phyloP scores from a whole-genome alignment of 2,888 invertebrate genomes.

The Amphipyra berbera region DNA sequence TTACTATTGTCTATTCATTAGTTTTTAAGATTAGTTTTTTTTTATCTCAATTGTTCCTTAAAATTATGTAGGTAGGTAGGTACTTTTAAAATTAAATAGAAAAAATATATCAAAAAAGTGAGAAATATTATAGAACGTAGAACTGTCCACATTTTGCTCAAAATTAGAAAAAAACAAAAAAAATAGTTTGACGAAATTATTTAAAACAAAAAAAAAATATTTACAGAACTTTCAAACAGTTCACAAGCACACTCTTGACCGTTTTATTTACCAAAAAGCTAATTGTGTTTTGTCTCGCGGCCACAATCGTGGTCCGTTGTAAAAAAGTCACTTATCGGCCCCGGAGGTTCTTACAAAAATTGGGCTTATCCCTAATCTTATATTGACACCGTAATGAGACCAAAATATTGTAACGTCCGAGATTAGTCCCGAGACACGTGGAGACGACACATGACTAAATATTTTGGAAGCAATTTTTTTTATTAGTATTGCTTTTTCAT shows the following conservation, averaged over 20 bases:
- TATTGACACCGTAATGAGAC: slow-evolving; percentile 89
- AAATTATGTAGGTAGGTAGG: too few species aligned
- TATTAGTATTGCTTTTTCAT: background rate
- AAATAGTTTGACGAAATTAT: too few species aligned
- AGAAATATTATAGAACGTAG: too few species aligned
- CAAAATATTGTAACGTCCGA: slow-evolving; percentile 82
- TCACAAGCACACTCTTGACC: slow-evolving; percentile 30
- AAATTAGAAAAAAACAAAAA: too few species aligned
- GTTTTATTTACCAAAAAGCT: slow-evolving; percentile 54
- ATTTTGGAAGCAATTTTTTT: background rate
- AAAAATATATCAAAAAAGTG: too few species aligned
- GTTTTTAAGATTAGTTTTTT: too few species aligned
- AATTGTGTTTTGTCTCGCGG: slow-evolving; percentile 82
- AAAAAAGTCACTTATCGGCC: slow-evolving; percentile 79
- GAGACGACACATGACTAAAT: background rate
- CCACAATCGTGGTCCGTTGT: slow-evolving; percentile 76
- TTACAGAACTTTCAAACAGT: slow-evolving; percentile 29
- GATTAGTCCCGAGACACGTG: slow-evolving; percentile 58
- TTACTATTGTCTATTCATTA: too few species aligned
- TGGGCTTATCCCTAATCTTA: slow-evolving; percentile 89
- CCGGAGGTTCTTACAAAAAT: slow-evolving; percentile 76
- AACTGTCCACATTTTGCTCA: too few species aligned
- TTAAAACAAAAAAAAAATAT: background rate
- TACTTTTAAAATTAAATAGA: too few species aligned
- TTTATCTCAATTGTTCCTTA: too few species aligned